Conservation (phyloP, 2,888 invertebrate species). For the Epiblema foenella region DNA sequence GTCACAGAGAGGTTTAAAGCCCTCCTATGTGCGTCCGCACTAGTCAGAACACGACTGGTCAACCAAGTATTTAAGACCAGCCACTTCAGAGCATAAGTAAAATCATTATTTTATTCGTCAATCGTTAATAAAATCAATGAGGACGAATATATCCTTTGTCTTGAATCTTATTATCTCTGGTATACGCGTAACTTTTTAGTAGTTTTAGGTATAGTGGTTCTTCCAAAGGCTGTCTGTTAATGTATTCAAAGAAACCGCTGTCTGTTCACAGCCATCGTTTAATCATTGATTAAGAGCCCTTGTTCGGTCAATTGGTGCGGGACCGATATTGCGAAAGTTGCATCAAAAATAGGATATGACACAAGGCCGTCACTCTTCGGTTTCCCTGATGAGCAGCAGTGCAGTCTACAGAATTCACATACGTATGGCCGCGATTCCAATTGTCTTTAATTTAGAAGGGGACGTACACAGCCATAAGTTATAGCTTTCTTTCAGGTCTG, state of each 20-base stretch:
- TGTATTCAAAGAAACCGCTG: constrained; percentile 54
- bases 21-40: too few species aligned
- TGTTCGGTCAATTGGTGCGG: constrained; percentile 72
- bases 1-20: too few species aligned
- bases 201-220: not conserved
- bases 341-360: constrained; percentile 80
- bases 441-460: not conserved
- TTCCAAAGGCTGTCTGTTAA: constrained; percentile 52
- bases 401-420: constrained; percentile 19
- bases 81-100: too few species aligned
- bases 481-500: not conserved
- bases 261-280: constrained; percentile 58
- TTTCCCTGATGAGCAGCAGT: constrained; percentile 53
- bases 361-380: constrained; percentile 64
- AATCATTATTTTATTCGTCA: too few species aligned
- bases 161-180: too few species aligned
- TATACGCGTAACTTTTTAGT: too few species aligned
- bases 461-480: not conserved
- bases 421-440: not conserved
- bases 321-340: constrained; percentile 72
- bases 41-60: too few species aligned
- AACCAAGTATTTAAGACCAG: too few species aligned
- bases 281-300: constrained; percentile 71
- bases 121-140: too few species aligned
- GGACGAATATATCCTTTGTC: too few species aligned